Evolutionary conservation across 1,140 invertebrate genomes (phyloP).

Genomic region (Metaphire vulgaris): DNA sequence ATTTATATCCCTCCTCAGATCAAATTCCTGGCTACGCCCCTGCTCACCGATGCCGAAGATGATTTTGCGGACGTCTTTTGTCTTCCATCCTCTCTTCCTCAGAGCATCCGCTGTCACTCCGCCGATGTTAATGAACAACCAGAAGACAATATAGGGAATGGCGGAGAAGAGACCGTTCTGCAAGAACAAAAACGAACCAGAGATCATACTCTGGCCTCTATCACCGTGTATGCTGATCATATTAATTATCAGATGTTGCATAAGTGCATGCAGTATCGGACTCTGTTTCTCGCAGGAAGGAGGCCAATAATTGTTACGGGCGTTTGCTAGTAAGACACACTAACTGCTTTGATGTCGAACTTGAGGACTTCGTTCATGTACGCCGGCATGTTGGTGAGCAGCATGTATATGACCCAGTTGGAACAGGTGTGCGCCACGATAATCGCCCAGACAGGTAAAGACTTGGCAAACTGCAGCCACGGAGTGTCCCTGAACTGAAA

Average conservation of each 20-base stretch:
- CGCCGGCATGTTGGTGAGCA: conserved; percentile 45
- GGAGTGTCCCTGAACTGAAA: conserved; percentile 30
- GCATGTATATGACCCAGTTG: conserved; percentile 47
- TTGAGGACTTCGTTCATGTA: conserved; percentile 49
- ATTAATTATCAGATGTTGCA: too few species aligned
- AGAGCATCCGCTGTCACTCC: conserved; percentile 46
- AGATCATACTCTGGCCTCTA: too few species aligned
- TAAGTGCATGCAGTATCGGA: too few species aligned
- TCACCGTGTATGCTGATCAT: not conserved
- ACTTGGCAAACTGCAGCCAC: conserved; percentile 42
- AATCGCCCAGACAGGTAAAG: conserved; percentile 40
- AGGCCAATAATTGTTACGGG: too few species aligned
- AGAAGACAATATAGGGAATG: conserved; percentile 49
- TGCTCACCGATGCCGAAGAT: conserved; percentile 42
- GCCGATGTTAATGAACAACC: conserved; percentile 42
- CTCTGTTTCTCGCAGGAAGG: too few species aligned
- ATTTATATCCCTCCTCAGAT: too few species aligned
- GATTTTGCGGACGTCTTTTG: conserved; percentile 41
- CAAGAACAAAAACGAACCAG: conserved; percentile 4
- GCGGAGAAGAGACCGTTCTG: conserved; percentile 52
- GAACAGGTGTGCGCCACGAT: conserved; percentile 39
- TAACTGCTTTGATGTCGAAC: conserved; percentile 47
- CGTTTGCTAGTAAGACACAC: too few species aligned
- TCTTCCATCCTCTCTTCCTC: conserved; percentile 33
- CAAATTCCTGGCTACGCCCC: too few species aligned